Evolutionary conservation across 2,113 vertebrate species (phyloP).

Genomic region (Cranoglanis bouderius): DNA sequence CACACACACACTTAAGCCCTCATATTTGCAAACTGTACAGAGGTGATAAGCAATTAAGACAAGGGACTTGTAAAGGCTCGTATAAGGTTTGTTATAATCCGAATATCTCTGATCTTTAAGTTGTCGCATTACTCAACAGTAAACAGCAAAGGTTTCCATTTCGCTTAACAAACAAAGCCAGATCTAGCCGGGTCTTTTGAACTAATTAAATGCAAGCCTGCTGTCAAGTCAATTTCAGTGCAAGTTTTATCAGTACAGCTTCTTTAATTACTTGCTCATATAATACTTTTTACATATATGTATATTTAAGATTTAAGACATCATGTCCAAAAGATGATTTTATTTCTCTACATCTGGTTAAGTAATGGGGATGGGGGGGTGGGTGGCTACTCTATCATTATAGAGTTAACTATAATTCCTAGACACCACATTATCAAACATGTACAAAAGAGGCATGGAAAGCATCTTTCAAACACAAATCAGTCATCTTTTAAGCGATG

Average conservation of each 20-base stretch:
- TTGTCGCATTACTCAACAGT: background rate
- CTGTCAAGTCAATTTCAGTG: background rate
- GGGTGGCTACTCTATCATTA: background rate
- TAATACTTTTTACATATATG: background rate
- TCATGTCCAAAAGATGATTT: background rate
- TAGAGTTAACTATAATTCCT: background rate
- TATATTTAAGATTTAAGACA: background rate
- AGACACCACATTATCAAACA: background rate
- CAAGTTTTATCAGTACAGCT: background rate
- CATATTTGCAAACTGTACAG: conserved; percentile 24
- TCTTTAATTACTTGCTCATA: background rate
- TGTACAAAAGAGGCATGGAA: background rate
- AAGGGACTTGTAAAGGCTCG: background rate
- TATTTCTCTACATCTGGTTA: background rate
- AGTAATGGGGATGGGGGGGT: background rate
- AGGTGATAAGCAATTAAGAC: conserved; percentile 6
- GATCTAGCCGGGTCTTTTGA: background rate
- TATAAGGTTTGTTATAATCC: background rate
- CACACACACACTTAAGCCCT: background rate
- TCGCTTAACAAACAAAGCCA: background rate
- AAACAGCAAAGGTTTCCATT: background rate
- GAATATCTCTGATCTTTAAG: background rate
- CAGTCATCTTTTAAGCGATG: background rate
- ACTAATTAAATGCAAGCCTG: background rate
- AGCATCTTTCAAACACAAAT: background rate